Percentiles rank a stretch among this genome's conserved stretches.
phyloP scores from a whole-genome alignment of 2,888 invertebrate species.

The Lycia hirtaria region DNA sequence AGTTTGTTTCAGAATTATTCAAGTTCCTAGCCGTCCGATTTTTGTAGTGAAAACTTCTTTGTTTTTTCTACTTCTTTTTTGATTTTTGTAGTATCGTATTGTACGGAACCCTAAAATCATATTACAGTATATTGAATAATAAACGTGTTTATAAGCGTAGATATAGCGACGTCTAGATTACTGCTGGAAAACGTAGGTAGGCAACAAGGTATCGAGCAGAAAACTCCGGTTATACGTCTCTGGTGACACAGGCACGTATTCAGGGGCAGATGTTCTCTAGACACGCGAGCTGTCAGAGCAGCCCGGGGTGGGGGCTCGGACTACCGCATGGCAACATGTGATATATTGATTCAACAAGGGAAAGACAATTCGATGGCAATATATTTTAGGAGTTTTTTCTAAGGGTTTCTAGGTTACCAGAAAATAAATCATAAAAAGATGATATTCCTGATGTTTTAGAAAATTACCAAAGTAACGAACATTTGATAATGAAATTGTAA shows the following conservation, averaged over 20 bases:
- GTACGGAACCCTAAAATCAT: too few relatives aligned
- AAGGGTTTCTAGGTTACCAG: neutral
- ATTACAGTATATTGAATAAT: too few relatives aligned
- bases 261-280: neutral
- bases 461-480: too few relatives aligned
- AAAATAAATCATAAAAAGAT: too few relatives aligned
- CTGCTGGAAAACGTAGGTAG: neutral
- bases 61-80: too few relatives aligned
- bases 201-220: neutral
- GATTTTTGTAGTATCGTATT: too few relatives aligned
- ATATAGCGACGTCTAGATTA: neutral
- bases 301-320: neutral
- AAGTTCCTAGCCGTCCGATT: too few relatives aligned
- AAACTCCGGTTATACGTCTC: neutral
- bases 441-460: too few relatives aligned
- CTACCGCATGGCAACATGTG: slow-evolving; percentile 32
- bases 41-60: too few relatives aligned
- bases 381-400: neutral
- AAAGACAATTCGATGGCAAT: neutral
- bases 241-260: neutral
- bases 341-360: slow-evolving; percentile 31
- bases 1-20: too few relatives aligned
- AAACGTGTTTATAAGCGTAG: too few relatives aligned
- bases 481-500: too few relatives aligned
- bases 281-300: slow-evolving; percentile 16